Evolutionary conservation across 2,888 invertebrate genomes (phyloP), one percentile per base, ranked within the genome.

Genomic region (Cotesia congregata): DNA sequence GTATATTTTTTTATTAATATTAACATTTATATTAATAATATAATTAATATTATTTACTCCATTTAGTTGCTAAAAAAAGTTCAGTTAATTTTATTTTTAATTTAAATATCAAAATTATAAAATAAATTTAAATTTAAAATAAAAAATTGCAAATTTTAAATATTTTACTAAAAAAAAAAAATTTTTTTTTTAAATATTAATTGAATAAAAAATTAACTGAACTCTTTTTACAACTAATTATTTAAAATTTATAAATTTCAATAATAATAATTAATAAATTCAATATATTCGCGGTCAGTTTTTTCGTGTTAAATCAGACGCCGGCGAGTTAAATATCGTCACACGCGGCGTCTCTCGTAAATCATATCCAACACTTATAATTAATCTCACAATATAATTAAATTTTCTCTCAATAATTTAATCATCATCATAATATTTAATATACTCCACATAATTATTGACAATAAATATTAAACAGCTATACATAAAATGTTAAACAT

Each of bases 301-400:
- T 41, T 50, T 72, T 72, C 65, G 20, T 50, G 72, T 65, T 72
- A 50, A 40, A 62, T 72, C 40, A 60, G 62, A 71, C 50, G 72
- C 40, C 76, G 38, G 38, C 72, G 41, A 72, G 39, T 72, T 30
- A 12, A 41, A 68, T 41, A 30, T 76, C 61, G 67, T 73, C 76
- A 72, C 30, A 73, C 76, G 76, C 76, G 68, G 72, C 67, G 72
- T 72, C 72, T 68, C 68, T 72, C 30, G 38, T 9, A 50, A 59
- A 59, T 70, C 6, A 30, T 62, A 15, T 4, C n/a, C 5, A 9
- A 9, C 40, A 70, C 39, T 7, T 15, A 61, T 15, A 69, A 12
- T 40, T 41, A n/a, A n/a, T 65, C 39, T 17, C 50, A 62, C 20
- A 50, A 17, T 6, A 75, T 65, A 64, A 70, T 40, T 64, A 17